Percentiles rank a stretch among this genome's conserved stretches.
These are phyloP conservation scores for Idris sp. DNA, from an alignment of 1,140 invertebrate genomes.

Conservation along the genomic window DNA sequence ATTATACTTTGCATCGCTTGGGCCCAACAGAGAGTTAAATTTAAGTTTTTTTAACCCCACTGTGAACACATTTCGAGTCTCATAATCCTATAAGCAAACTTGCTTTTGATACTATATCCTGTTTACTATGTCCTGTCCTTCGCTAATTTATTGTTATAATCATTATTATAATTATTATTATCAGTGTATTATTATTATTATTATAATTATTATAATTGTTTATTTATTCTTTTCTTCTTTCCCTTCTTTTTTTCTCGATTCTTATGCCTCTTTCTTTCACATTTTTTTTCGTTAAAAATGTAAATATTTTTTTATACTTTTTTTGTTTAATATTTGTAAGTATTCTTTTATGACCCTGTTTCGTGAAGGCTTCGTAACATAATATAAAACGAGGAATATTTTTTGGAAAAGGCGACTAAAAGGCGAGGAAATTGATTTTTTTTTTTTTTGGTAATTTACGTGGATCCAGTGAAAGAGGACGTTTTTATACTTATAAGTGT, in stretches of 20 bases:
- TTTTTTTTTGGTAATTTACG: slow-evolving; percentile 23
- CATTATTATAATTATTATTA: neutral
- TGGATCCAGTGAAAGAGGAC: slow-evolving; percentile 50
- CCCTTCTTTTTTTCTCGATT: slow-evolving; percentile 53
- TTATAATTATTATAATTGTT: slow-evolving; percentile 9
- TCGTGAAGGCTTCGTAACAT: slow-evolving; percentile 77
- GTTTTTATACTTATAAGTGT: slow-evolving; percentile 5
- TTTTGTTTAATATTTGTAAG: slow-evolving; percentile 71
- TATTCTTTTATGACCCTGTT: slow-evolving; percentile 78
- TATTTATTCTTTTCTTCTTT: slow-evolving; percentile 37
- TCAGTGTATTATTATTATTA: neutral
- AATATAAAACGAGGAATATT: slow-evolving; percentile 58
- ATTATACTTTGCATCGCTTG: slow-evolving; percentile 63
- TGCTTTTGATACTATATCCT: slow-evolving; percentile 28
- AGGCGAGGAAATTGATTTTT: slow-evolving; percentile 45
- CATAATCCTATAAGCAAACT: slow-evolving; percentile 16
- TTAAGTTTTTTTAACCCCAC: slow-evolving; percentile 5
- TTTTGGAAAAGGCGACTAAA: slow-evolving; percentile 45
- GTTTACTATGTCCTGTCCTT: slow-evolving; percentile 1
- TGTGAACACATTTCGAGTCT: slow-evolving; percentile 39
- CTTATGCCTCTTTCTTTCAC: slow-evolving; percentile 58
- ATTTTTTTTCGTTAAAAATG: slow-evolving; percentile 65
- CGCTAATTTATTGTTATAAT: slow-evolving; percentile 21
- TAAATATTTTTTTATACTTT: slow-evolving; percentile 76
- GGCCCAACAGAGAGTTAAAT: slow-evolving; percentile 6